Conservation (phyloP, 2,113 vertebrate genomes). For the Opisthocomus hoazin region DNA sequence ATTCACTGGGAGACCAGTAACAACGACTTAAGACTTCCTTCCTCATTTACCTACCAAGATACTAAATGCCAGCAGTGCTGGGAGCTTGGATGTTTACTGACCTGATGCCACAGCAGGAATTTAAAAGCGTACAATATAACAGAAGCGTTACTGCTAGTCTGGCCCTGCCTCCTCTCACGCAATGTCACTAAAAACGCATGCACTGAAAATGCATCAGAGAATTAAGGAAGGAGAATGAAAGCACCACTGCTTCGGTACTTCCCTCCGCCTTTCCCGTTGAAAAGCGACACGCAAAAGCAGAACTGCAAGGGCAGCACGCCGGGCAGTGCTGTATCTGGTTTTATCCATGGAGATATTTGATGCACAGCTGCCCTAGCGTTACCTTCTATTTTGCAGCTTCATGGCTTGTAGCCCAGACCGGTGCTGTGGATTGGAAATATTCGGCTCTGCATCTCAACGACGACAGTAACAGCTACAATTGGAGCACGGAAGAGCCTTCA, state of each 20-base stretch:
- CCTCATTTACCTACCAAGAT: neutral
- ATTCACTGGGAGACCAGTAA: neutral
- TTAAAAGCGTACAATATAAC: neutral
- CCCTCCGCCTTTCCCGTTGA: neutral
- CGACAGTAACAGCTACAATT: accelerated
- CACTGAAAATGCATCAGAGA: neutral
- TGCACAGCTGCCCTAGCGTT: neutral
- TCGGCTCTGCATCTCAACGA: neutral
- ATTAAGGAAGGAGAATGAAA: neutral
- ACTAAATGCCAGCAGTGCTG: neutral
- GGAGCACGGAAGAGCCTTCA: neutral
- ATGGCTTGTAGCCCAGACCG: neutral
- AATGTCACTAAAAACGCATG: accelerated
- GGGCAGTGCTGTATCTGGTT: neutral
- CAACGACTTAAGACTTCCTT: neutral
- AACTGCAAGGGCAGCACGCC: neutral
- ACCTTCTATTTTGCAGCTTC: neutral
- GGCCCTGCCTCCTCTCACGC: neutral
- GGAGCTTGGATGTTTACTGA: neutral
- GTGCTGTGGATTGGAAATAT: accelerated
- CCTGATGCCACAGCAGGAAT: neutral
- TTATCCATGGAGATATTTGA: accelerated
- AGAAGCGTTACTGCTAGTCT: accelerated
- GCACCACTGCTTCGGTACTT: neutral
- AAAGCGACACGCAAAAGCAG: neutral